A percentile compares a stretch with the other conserved stretches of the same genome.
phyloP scores from a whole-genome alignment of 2,113 vertebrate genomes.

The Bubo blakistoni region DNA sequence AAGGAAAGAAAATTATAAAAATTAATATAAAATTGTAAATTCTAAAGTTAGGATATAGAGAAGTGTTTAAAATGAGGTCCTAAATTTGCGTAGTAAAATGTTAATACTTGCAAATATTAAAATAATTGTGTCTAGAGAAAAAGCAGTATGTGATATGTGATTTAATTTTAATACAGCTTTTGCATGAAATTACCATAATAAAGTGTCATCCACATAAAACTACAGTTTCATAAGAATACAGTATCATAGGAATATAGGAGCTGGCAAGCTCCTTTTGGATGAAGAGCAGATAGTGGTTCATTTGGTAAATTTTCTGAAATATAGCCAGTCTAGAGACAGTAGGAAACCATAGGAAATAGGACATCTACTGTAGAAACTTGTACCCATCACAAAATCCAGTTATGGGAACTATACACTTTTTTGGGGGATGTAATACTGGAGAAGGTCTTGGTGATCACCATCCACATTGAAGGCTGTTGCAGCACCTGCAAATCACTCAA shows the following conservation, averaged over 20 bases:
- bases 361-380: background rate
- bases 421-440: background rate
- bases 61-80: background rate
- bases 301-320: background rate
- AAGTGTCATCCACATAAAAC: background rate
- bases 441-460: background rate
- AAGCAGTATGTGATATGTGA: background rate
- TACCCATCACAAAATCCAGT: background rate
- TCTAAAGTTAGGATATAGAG: background rate
- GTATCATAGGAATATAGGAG: background rate
- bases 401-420: background rate
- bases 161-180: background rate
- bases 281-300: background rate
- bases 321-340: background rate
- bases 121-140: background rate
- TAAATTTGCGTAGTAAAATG: background rate
- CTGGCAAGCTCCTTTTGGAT: background rate
- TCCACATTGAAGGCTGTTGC: background rate
- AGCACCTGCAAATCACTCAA: background rate
- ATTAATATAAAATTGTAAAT: background rate
- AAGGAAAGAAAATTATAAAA: background rate
- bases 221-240: background rate
- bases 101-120: background rate
- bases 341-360: background rate
- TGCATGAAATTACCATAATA: background rate